These are phyloP conservation scores for Chromobotia macracanthus DNA, from an alignment of 2,797 vertebrate species.

Conservation along the genomic window DNA sequence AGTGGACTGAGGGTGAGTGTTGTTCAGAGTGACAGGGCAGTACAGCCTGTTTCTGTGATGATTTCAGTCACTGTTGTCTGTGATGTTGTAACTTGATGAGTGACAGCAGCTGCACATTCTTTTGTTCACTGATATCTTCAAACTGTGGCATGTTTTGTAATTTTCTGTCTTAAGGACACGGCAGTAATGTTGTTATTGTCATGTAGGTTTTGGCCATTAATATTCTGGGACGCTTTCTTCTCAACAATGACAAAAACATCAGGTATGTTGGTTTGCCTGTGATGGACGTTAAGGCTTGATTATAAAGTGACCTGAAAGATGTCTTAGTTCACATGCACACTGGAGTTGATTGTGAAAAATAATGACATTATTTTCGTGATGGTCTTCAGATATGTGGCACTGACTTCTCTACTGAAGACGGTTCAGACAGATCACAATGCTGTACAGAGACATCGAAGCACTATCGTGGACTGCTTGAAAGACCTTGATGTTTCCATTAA, in stretches of 20 bases:
- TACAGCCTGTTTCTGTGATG: too few species aligned
- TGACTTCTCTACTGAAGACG: conserved; percentile 98
- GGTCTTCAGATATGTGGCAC: conserved; percentile 89
- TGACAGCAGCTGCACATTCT: too few species aligned
- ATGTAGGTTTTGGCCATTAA: conserved; percentile 97
- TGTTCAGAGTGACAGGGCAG: neutral
- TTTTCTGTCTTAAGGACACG: too few species aligned
- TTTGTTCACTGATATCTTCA: too few species aligned
- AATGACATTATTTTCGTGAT: neutral
- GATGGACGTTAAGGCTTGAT: neutral
- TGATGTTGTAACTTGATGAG: too few species aligned
- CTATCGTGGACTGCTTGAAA: conserved; percentile 98
- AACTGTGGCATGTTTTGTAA: too few species aligned
- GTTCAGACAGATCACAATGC: conserved; percentile 99
- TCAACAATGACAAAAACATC: conserved; percentile 99
- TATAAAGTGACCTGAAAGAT: neutral
- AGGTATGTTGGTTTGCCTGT: conserved; percentile 73
- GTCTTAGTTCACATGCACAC: conserved; percentile 7
- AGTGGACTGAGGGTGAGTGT: conserved; percentile 93
- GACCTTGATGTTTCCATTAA: conserved; percentile 99
- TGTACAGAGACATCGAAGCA: conserved; percentile 97
- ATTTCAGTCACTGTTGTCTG: too few species aligned
- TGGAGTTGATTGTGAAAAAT: neutral
- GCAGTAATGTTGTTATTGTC: conserved; percentile 33
- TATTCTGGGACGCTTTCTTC: conserved; percentile 96